Evolutionary conservation across 2,888 invertebrate genomes (phyloP).

Genomic region (Notodonta dromedarius): DNA sequence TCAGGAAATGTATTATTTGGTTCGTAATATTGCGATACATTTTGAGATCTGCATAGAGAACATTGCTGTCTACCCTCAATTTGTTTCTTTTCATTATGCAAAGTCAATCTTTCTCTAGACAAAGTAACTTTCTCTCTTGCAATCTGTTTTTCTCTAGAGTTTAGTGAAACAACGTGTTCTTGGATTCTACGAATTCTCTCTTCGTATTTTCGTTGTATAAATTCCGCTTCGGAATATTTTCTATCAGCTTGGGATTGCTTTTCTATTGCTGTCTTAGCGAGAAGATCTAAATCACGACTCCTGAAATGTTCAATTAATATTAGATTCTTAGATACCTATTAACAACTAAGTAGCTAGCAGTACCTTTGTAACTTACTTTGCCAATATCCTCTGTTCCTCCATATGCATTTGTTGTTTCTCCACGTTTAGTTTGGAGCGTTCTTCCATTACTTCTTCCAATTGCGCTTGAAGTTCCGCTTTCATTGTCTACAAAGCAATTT

Average conservation of each 20-base stretch:
- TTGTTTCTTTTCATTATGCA: conserved; percentile 82
- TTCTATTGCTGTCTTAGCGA: conserved; percentile 83
- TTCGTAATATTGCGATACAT: conserved; percentile 51
- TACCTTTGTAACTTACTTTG: conserved; percentile 62
- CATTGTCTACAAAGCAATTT: conserved; percentile 52
- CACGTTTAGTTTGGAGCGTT: conserved; percentile 66
- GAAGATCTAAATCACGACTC: conserved; percentile 76
- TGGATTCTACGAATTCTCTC: conserved; percentile 83
- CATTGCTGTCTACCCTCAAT: conserved; percentile 71
- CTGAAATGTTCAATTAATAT: conserved; percentile 44
- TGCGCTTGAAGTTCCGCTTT: conserved; percentile 74
- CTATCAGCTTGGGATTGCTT: conserved; percentile 85
- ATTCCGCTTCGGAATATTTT: conserved; percentile 82
- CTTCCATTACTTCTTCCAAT: conserved; percentile 71
- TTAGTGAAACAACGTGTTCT: conserved; percentile 81
- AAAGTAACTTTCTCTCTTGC: conserved; percentile 85
- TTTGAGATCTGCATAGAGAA: conserved; percentile 71
- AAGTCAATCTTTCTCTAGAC: conserved; percentile 82
- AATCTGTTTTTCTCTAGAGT: conserved; percentile 84
- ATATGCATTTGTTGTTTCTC: conserved; percentile 74
- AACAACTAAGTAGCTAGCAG: too few species aligned
- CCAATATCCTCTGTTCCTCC: conserved; percentile 72
- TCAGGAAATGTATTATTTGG: conserved; percentile 53
- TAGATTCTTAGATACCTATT: too few species aligned
- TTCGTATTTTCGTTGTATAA: conserved; percentile 81